Conservation (phyloP, 2,888 invertebrate species). For the Oscheius sp. region DNA sequence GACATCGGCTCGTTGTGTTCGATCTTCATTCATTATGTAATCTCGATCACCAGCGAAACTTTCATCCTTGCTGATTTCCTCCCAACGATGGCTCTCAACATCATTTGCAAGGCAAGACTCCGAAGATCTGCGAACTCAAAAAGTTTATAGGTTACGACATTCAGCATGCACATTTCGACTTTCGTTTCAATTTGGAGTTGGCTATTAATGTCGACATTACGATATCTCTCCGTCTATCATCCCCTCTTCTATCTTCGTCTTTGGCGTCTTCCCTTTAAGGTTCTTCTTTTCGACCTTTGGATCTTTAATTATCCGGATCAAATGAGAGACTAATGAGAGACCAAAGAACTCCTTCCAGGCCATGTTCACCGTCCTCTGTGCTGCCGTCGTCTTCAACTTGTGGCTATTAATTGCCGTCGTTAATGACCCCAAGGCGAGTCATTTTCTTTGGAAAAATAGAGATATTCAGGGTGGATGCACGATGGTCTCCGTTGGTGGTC, state of each 20-base stretch:
- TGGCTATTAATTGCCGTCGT: constrained; percentile 42
- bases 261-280: constrained; percentile 48
- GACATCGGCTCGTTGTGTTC: constrained; percentile 44
- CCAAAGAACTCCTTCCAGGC: constrained; percentile 23
- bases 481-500: neutral
- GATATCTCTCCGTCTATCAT: constrained; percentile 54
- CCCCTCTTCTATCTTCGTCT: constrained; percentile 53
- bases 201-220: constrained; percentile 49
- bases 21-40: constrained; percentile 46
- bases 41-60: constrained; percentile 27
- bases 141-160: constrained; percentile 37
- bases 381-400: constrained; percentile 38
- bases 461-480: constrained; percentile 26
- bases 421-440: constrained; percentile 26
- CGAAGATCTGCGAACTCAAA: neutral
- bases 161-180: constrained; percentile 45
- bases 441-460: neutral
- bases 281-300: neutral
- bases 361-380: constrained; percentile 34
- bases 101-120: constrained; percentile 37
- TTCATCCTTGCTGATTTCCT: constrained; percentile 28
- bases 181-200: constrained; percentile 51
- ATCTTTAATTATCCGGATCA: neutral
- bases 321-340: neutral
- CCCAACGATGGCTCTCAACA: constrained; percentile 16